Conservation (phyloP, 2,888 invertebrate genomes). For the Tubulanus polymorphus region DNA sequence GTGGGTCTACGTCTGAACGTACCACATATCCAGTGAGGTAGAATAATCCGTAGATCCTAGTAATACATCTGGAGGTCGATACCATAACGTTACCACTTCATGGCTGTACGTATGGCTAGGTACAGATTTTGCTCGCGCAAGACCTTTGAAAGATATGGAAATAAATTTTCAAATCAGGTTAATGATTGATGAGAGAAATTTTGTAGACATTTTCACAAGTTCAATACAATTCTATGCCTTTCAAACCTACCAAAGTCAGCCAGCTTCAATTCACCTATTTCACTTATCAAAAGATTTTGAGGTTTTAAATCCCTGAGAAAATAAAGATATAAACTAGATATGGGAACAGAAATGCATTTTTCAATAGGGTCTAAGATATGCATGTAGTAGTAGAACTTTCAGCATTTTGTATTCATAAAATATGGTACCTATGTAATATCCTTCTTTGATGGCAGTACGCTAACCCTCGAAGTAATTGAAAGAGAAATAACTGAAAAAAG, state of each 20-base stretch:
- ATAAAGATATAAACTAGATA: constrained; percentile 4
- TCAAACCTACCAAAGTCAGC: constrained; percentile 83
- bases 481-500: constrained; percentile 76
- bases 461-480: constrained; percentile 92
- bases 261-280: constrained; percentile 92
- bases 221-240: too few relatives aligned
- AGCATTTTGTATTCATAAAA: background rate
- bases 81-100: constrained; percentile 96
- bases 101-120: constrained; percentile 98
- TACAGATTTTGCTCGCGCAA: constrained; percentile 96
- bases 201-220: background rate
- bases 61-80: constrained; percentile 96
- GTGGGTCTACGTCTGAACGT: too few relatives aligned
- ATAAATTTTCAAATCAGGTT: background rate
- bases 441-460: constrained; percentile 94
- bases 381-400: background rate
- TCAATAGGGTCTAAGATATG: too few relatives aligned
- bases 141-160: constrained; percentile 63
- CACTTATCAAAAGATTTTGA: constrained; percentile 95
- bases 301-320: constrained; percentile 84
- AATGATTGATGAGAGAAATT: background rate
- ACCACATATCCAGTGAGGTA: constrained; percentile 67
- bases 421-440: constrained; percentile 72
- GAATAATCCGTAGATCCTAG: constrained; percentile 83
- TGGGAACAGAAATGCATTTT: too few relatives aligned